These are phyloP conservation scores for Hydrozoanthus gracilis DNA, from an alignment of 92 coral and sea anemone genomes.

Conservation along the genomic window DNA sequence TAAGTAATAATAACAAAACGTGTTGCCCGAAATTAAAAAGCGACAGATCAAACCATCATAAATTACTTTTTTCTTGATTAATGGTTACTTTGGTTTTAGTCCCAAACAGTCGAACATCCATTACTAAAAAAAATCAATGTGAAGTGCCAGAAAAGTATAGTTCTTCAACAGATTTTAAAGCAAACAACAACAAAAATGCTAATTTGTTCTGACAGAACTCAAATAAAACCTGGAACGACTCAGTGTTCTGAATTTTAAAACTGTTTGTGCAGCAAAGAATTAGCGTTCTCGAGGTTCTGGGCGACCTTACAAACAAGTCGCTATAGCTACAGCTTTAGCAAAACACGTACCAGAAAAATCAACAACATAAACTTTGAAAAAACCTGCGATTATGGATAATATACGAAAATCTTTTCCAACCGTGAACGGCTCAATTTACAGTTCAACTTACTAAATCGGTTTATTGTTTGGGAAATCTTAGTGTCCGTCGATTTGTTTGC, in stretches of 20 bases:
- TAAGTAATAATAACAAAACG: neutral
- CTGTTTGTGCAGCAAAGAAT: constrained; percentile 31
- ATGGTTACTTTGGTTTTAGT: neutral
- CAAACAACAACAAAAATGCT: constrained; percentile 51
- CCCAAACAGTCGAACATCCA: neutral
- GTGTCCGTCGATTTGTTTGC: neutral
- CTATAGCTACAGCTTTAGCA: neutral
- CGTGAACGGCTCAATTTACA: neutral
- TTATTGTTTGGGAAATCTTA: neutral
- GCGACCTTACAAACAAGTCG: constrained; percentile 7
- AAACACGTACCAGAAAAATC: neutral
- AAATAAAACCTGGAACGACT: constrained; percentile 13
- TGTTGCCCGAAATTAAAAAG: neutral
- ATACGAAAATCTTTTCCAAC: neutral
- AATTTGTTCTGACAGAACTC: constrained; percentile 51
- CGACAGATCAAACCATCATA: neutral
- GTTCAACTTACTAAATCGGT: constrained; percentile 7
- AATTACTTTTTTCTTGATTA: constrained; percentile 29
- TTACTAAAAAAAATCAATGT: neutral
- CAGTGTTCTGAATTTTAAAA: constrained; percentile 15
- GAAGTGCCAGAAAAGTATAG: neutral
- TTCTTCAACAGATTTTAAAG: constrained; percentile 20
- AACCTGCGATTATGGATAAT: neutral
- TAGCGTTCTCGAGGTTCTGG: neutral
- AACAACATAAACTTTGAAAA: neutral